Evolutionary conservation across 1,140 invertebrate species (phyloP).

Genomic region (Panagrolaimus sp.): DNA sequence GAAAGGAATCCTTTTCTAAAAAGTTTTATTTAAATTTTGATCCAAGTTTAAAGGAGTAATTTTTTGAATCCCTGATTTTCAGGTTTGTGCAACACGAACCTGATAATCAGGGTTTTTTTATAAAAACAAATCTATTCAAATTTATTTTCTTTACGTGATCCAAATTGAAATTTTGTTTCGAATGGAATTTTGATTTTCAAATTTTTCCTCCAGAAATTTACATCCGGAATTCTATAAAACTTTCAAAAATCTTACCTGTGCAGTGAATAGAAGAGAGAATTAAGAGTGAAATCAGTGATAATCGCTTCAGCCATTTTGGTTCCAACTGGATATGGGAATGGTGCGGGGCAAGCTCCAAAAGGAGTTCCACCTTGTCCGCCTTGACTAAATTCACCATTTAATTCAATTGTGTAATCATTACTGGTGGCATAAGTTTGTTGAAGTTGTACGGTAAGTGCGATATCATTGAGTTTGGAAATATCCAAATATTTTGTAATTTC

Average conservation of each 20-base stretch:
- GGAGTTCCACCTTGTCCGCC: slow-evolving; percentile 49
- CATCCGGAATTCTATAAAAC: no score
- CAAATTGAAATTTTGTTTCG: no score
- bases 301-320: slow-evolving; percentile 56
- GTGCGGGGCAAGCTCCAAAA: slow-evolving; percentile 56
- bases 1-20: slow-evolving; percentile 48
- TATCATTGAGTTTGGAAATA: slow-evolving; percentile 48
- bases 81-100: no score
- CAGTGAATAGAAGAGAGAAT: slow-evolving; percentile 55
- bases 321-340: slow-evolving; percentile 47
- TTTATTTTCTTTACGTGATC: no score
- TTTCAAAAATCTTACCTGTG: slow-evolving; percentile 25
- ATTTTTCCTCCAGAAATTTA: no score
- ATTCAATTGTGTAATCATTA: slow-evolving; percentile 55
- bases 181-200: no score
- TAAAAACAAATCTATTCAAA: no score
- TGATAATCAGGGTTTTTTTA: no score
- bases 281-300: slow-evolving; percentile 56
- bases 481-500: slow-evolving; percentile 15
- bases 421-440: slow-evolving; percentile 55
- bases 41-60: no score
- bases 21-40: no score
- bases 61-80: no score
- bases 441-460: slow-evolving; percentile 54
- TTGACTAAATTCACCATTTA: slow-evolving; percentile 55